Base-by-base conservation (phyloP, 2,888 invertebrate genomes). In the Rhagophthalmus giganteus region DNA sequence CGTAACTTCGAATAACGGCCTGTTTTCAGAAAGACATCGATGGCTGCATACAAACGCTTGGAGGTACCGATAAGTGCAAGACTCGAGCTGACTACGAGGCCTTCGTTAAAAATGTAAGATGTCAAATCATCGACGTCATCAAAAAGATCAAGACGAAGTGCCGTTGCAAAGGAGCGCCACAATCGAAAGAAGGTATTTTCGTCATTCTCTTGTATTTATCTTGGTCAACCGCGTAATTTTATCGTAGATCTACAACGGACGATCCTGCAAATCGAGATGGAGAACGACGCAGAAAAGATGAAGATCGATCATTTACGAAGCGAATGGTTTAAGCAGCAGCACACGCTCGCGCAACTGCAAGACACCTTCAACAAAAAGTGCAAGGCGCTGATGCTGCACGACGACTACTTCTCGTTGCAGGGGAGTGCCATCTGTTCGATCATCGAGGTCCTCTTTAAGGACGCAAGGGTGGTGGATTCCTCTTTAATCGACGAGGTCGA, bases 241-340 rank as follows among this genome's bases (percentile, higher is more conserved):
- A n/a, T 13, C 4, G 5, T 24, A 52, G 51, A 52, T 35, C 2
- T 52, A 1, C 16, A 34, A 37, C 46, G 51, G 16, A 11, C 35
- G 6, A 34, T 40, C 5, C 46, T 52, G 14, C 5, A 30, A 6
- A 14, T 10, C 6, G 31, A 40, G 5, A 31, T 52, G 25, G 46
- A 52, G 9, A 14, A n/a, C 2, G 40, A 35, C 14, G 9, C 30
- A 7, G 35, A 40, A 31, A 24, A 46, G 15, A 35, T 15, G 8
- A 45, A 40, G 27, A 41, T 46, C 2, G 1, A 6, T 7, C 46
- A 52, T 24, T 11, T 46, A 12, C 14, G 51, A 4, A 35, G 35
- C 2, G 53, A 53, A 16, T 53, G 53, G 53, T 24, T 7, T 3
- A 27, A 33, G 9, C 53, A 53, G 11, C 53, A 53, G 25, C 30